phyloP scores from a whole-genome alignment of 2,113 vertebrate species.

The Bombycilla garrulus region DNA sequence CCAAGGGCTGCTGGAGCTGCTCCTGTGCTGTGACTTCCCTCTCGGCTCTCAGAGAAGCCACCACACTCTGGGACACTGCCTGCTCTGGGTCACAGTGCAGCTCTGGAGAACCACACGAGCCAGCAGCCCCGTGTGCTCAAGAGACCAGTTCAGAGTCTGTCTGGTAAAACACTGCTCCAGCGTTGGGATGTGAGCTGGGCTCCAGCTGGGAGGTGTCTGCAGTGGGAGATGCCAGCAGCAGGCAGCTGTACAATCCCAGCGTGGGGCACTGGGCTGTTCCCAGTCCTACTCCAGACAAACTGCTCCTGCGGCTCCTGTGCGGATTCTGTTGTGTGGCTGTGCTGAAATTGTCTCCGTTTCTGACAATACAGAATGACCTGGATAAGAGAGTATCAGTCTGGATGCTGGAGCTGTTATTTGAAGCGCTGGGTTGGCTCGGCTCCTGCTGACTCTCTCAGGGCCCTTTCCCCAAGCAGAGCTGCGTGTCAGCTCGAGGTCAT shows the following conservation, averaged over 20 bases:
- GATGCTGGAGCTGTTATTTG: background rate
- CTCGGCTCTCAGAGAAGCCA: background rate
- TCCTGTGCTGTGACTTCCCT: background rate
- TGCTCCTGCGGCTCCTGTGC: background rate
- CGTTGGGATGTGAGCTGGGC: background rate
- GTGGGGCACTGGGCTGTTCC: background rate
- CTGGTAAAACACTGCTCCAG: rapidly evolving
- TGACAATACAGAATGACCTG: background rate
- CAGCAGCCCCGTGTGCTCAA: background rate
- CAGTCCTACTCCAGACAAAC: background rate
- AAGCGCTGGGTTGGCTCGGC: background rate
- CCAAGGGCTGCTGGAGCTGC: background rate
- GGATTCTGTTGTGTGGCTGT: background rate
- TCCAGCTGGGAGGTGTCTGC: background rate
- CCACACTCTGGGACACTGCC: rapidly evolving
- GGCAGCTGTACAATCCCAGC: background rate
- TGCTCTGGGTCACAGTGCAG: background rate
- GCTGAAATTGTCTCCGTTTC: background rate
- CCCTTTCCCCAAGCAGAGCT: background rate
- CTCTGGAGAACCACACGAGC: background rate
- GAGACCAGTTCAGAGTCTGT: background rate
- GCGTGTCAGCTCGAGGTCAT: background rate
- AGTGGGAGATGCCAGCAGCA: background rate
- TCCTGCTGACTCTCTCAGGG: background rate
- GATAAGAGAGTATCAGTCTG: background rate